A percentile compares a stretch with the other conserved stretches of the same genome.
These are phyloP conservation scores for Urosaurus nigricauda DNA, from an alignment of 2,797 vertebrate genomes.

Conservation along the genomic window DNA sequence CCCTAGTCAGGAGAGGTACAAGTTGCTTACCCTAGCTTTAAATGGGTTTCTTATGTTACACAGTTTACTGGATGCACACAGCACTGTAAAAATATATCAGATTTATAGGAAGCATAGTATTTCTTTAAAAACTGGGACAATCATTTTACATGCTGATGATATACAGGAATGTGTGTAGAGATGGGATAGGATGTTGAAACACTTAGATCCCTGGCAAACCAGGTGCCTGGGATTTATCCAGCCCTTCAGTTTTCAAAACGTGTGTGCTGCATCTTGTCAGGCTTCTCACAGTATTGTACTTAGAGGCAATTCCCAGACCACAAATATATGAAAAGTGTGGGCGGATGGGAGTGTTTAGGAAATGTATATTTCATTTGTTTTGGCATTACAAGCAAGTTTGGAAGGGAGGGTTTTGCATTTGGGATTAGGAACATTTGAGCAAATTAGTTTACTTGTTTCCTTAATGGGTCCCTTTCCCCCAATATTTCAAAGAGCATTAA, in stretches of 20 bases:
- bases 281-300: constrained; percentile 9
- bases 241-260: background rate
- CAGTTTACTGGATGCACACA: background rate
- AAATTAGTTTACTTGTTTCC: background rate
- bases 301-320: constrained; percentile 20
- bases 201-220: background rate
- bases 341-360: background rate
- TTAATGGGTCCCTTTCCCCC: constrained; percentile 23
- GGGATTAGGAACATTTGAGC: constrained; percentile 5
- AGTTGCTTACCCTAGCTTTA: too few relatives aligned
- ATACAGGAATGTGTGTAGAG: background rate
- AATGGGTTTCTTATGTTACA: background rate
- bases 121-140: background rate
- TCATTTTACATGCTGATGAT: background rate
- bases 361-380: background rate
- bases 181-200: background rate
- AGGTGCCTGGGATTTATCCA: background rate
- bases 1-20: too few relatives aligned
- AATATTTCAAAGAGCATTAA: constrained; percentile 21
- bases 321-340: background rate
- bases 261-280: background rate
- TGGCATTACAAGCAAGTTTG: constrained; percentile 8
- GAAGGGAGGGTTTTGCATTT: constrained; percentile 7
- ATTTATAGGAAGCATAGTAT: background rate
- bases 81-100: background rate